Conservation (phyloP, 2,113 vertebrate genomes). For the Pleuronectes platessa region DNA sequence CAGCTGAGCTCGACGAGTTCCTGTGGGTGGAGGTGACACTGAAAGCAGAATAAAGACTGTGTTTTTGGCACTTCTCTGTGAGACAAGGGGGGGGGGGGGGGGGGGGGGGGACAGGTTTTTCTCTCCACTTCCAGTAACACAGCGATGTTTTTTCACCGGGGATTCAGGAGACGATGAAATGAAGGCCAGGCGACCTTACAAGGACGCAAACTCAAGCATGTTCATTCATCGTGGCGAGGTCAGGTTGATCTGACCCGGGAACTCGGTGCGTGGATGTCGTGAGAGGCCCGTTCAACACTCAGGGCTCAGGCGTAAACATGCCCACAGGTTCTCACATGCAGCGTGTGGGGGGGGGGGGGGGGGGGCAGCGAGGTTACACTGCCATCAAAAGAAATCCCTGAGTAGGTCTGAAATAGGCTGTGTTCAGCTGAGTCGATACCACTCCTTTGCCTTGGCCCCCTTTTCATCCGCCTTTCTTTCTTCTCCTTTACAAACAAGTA, state of each 20-base stretch:
- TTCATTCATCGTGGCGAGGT: conserved; percentile 21
- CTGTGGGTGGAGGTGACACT: conserved; percentile 34
- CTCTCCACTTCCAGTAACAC: conserved; percentile 14
- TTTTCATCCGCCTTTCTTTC: conserved; percentile 6
- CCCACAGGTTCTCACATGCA: neutral
- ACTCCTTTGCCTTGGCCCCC: neutral
- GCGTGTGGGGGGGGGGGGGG: neutral
- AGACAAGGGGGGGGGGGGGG: neutral
- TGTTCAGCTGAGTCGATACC: neutral
- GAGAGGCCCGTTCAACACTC: neutral
- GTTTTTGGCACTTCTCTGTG: conserved; percentile 1
- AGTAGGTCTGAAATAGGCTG: conserved; percentile 15
- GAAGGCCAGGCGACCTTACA: conserved; percentile 43
- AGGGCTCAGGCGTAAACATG: neutral
- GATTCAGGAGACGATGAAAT: conserved; percentile 14
- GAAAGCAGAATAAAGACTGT: conserved; percentile 25
- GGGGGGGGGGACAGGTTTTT: conserved; percentile 2
- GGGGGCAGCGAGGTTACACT: neutral
- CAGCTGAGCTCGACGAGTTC: conserved; percentile 21
- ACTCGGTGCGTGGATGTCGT: neutral
- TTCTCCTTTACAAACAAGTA: conserved; percentile 1
- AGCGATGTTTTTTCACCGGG: conserved; percentile 17
- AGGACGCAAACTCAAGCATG: neutral
- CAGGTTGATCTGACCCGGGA: conserved; percentile 56
- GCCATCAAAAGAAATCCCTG: neutral